A percentile compares a stretch with the other conserved stretches of the same genome.
Conservation (phyloP, 2,113 vertebrate species). For the Campylomormyrus numenius region DNA sequence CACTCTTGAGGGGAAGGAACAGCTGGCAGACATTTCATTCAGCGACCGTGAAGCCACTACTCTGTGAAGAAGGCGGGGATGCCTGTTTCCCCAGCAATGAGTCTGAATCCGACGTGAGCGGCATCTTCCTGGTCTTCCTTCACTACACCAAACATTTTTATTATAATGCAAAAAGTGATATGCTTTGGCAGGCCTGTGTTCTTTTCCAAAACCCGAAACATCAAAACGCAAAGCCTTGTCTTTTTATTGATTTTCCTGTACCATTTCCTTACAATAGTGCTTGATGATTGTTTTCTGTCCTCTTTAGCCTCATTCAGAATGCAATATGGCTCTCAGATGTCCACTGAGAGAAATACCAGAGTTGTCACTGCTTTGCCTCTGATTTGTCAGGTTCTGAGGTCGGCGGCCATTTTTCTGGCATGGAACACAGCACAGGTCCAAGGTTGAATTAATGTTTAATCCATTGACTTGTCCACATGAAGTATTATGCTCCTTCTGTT, state of each 20-base stretch:
- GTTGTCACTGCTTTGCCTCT: conserved; percentile 17
- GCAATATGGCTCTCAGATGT: neutral
- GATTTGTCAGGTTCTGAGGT: conserved; percentile 27
- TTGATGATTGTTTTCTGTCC: neutral
- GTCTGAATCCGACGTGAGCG: neutral
- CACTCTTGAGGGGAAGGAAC: conserved; percentile 12
- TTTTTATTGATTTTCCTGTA: neutral
- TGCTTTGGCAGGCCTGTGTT: neutral
- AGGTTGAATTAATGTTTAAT: conserved; percentile 31
- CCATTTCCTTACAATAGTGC: neutral
- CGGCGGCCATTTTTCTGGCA: conserved; percentile 47
- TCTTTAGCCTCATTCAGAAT: neutral
- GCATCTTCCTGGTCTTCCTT: neutral
- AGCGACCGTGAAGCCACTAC: neutral
- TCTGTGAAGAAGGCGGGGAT: neutral
- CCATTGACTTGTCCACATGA: conserved; percentile 46
- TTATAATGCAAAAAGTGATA: neutral
- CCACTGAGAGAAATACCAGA: conserved; percentile 15
- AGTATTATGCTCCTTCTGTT: conserved; percentile 57
- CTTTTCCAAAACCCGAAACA: neutral
- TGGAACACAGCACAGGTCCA: conserved; percentile 31
- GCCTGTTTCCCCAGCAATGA: neutral
- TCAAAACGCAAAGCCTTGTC: neutral
- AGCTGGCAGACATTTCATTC: conserved; percentile 25
- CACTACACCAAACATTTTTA: neutral